These are phyloP conservation scores for Trachelus troglodyta DNA, from an alignment of 2,888 invertebrate species.

Conservation along the genomic window DNA sequence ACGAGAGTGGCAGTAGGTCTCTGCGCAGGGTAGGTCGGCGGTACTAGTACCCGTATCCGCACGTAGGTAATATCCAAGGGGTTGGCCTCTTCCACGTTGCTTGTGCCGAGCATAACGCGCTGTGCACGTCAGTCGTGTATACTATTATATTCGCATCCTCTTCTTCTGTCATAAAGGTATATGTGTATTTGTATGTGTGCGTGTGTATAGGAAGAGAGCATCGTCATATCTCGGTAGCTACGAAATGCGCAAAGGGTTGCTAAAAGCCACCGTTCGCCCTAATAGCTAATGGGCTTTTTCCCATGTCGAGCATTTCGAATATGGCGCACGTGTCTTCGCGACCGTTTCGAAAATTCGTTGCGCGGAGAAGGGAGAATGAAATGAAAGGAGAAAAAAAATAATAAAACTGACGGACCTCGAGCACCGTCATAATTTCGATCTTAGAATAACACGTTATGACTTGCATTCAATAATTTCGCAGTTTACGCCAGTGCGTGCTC, in stretches of 20 bases:
- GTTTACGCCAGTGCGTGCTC: slow-evolving; percentile 19
- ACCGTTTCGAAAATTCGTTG: not conserved
- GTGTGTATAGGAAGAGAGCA: slow-evolving; percentile 25
- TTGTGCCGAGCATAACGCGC: not conserved
- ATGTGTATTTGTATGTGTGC: not conserved
- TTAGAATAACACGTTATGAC: not conserved
- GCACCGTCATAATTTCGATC: not conserved
- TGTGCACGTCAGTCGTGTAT: not conserved
- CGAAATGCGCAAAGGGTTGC: slow-evolving; percentile 51
- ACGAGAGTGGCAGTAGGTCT: not conserved
- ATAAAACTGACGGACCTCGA: not conserved
- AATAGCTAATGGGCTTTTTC: slow-evolving; percentile 40
- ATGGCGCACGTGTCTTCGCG: not conserved
- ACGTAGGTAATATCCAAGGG: slow-evolving; percentile 42
- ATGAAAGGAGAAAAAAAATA: not conserved
- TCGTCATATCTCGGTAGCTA: slow-evolving; percentile 30
- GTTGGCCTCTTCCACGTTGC: not conserved
- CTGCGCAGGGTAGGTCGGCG: not conserved
- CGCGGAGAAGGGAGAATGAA: not conserved
- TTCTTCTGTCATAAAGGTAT: not conserved
- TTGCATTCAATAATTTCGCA: not conserved
- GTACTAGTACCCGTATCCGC: not conserved
- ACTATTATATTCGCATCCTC: not conserved
- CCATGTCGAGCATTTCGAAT: not conserved
- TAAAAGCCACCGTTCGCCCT: slow-evolving; percentile 44